phyloP scores from a whole-genome alignment of 2,113 vertebrate species.

The Lichenostomus cassidix region DNA sequence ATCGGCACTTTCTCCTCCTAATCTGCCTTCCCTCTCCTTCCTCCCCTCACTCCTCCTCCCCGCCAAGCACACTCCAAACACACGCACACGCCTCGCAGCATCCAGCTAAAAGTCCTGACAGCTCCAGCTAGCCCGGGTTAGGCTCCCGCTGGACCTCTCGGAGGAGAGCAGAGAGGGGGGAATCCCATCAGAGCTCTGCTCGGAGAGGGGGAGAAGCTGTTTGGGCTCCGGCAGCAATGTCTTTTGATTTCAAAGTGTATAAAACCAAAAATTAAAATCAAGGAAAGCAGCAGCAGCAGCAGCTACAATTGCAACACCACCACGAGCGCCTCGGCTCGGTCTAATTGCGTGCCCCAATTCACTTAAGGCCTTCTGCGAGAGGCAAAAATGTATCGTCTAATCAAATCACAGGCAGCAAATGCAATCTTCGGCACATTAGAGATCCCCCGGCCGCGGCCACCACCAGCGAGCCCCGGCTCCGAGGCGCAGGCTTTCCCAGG shows the following conservation, averaged over 20 bases:
- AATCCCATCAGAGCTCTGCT: not conserved
- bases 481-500: conserved; percentile 22
- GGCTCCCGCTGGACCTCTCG: not conserved
- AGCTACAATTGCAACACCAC: conserved; percentile 25
- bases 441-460: conserved; percentile 42
- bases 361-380: conserved; percentile 70
- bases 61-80: conserved; percentile 44
- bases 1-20: conserved; percentile 22
- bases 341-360: conserved; percentile 74
- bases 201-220: not conserved
- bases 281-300: not conserved
- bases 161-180: not conserved
- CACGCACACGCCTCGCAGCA: conserved; percentile 53
- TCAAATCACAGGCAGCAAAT: conserved; percentile 76
- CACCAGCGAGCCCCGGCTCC: conserved; percentile 46
- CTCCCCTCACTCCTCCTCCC: conserved; percentile 45
- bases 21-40: conserved; percentile 16
- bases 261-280: not conserved
- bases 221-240: not conserved
- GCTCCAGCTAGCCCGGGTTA: conserved; percentile 57
- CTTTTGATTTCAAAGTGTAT: not conserved
- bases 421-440: conserved; percentile 71
- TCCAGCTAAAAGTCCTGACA: conserved; percentile 56
- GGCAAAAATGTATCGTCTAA: conserved; percentile 74
- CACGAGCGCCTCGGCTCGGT: conserved; percentile 53